Conservation (phyloP, 2,797 vertebrate genomes). For the Tympanoctomys barrerae region DNA sequence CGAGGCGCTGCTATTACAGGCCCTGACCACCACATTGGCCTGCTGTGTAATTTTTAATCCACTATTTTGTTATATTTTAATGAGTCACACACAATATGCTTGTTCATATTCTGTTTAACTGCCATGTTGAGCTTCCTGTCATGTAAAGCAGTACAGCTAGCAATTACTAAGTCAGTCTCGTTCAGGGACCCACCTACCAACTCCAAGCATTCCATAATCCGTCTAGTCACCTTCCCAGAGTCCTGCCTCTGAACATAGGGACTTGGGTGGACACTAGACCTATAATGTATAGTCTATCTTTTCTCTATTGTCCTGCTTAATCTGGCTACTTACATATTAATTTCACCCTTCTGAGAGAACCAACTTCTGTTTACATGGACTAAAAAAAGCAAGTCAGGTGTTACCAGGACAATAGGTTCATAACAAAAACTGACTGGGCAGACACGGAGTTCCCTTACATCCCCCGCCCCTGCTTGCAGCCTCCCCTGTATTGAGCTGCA, state of each 20-base stretch:
- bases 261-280: neutral
- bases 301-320: neutral
- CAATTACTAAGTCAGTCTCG: neutral
- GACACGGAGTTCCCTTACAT: neutral
- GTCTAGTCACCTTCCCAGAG: neutral
- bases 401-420: slow-evolving; percentile 10
- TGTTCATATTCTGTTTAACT: slow-evolving; percentile 57
- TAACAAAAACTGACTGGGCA: neutral
- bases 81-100: slow-evolving; percentile 47
- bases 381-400: neutral
- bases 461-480: neutral
- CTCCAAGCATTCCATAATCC: neutral
- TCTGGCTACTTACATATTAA: neutral
- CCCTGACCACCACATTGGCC: neutral
- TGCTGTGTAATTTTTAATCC: neutral
- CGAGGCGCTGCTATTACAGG: neutral
- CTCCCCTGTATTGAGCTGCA: neutral
- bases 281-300: neutral
- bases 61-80: slow-evolving; percentile 37
- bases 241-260: neutral
- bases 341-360: neutral
- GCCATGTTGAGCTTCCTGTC: slow-evolving; percentile 50
- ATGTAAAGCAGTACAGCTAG: neutral
- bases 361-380: slow-evolving; percentile 3
- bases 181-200: neutral